Evolutionary conservation across 1,140 invertebrate genomes (phyloP).

Genomic region (Rhyacophila brunnea): DNA sequence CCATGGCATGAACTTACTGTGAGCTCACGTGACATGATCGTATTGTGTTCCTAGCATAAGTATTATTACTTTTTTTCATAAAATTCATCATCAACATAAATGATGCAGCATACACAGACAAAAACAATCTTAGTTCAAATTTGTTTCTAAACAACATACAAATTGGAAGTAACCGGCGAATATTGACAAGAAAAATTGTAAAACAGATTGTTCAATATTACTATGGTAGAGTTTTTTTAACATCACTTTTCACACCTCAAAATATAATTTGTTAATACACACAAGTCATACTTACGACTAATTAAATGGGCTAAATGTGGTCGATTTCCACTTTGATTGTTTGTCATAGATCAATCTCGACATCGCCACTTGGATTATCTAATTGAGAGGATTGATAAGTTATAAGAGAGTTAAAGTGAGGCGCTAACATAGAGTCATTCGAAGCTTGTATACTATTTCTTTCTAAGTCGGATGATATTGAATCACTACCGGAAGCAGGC

Average conservation of each 20-base stretch:
- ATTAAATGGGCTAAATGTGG: slow-evolving; percentile 34
- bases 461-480: slow-evolving; percentile 21
- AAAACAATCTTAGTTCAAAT: no score
- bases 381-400: slow-evolving; percentile 37
- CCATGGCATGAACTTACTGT: no score
- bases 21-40: no score
- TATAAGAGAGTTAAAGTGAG: slow-evolving; percentile 39
- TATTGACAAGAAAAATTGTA: no score
- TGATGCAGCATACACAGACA: no score
- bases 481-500: slow-evolving; percentile 6
- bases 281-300: not conserved
- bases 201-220: no score
- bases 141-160: no score
- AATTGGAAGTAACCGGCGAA: no score
- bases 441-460: slow-evolving; percentile 25
- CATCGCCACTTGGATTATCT: slow-evolving; percentile 46
- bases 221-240: no score
- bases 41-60: no score
- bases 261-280: slow-evolving; percentile 6
- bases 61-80: no score
- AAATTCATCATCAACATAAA: no score
- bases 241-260: slow-evolving; percentile 16
- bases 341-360: slow-evolving; percentile 53
- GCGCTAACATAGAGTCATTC: slow-evolving; percentile 41
- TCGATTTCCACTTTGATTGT: slow-evolving; percentile 39